These are phyloP conservation scores for Myotis planiceps DNA, from an alignment of 2,797 vertebrate genomes.

Conservation along the genomic window DNA sequence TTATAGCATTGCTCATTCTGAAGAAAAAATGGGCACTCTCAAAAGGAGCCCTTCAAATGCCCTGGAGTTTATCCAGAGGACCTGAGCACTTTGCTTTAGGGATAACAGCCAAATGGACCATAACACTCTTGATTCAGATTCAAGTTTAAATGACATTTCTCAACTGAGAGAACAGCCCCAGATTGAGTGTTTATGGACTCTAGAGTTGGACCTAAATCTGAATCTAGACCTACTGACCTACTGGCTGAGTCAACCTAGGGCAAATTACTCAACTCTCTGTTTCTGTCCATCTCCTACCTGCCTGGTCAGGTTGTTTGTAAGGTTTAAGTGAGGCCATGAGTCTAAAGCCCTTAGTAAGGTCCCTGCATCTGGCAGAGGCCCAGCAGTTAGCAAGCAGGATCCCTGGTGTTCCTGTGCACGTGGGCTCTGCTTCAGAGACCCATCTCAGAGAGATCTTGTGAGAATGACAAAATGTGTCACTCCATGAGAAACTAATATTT, in stretches of 20 bases:
- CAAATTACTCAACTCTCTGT: background rate
- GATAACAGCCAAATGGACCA: background rate
- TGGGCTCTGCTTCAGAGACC: background rate
- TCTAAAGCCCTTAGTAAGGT: background rate
- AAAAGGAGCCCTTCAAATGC: background rate
- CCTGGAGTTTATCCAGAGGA: background rate
- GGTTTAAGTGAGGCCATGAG: background rate
- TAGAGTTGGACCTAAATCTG: background rate
- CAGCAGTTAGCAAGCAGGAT: background rate
- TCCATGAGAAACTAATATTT: background rate
- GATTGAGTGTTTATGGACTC: background rate
- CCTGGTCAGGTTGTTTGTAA: background rate
- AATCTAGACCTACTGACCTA: background rate
- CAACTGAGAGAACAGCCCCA: background rate
- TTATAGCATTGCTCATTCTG: background rate
- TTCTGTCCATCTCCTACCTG: background rate
- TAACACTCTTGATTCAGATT: constrained; percentile 1
- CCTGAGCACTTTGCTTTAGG: background rate
- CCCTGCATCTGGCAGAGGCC: background rate
- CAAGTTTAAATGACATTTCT: background rate
- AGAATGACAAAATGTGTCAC: background rate
- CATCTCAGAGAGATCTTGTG: background rate
- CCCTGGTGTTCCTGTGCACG: accelerated
- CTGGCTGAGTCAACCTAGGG: background rate
- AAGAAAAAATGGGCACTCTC: background rate